Evolutionary conservation across 2,888 invertebrate species (phyloP).

Genomic region (Myopa testacea): DNA sequence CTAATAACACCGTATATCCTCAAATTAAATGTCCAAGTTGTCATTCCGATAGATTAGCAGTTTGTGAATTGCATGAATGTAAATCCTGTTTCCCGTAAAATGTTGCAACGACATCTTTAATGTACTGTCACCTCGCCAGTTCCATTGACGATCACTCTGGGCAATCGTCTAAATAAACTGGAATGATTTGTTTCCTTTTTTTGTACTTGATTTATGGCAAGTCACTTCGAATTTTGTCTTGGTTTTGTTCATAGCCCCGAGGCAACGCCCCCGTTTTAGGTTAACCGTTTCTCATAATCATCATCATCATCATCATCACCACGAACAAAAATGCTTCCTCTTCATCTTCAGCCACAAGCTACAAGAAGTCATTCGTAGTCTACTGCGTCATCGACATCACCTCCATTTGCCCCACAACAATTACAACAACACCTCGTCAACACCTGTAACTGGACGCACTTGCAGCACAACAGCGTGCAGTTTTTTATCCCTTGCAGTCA

Average conservation of each 20-base stretch:
- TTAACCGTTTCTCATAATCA: slow-evolving; percentile 35
- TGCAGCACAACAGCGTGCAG: not conserved
- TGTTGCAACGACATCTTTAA: not conserved
- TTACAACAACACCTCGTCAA: not conserved
- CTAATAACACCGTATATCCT: too few relatives aligned
- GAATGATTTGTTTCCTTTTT: not conserved
- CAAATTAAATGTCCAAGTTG: too few relatives aligned
- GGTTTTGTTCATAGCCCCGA: not conserved
- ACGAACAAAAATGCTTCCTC: not conserved
- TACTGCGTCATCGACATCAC: not conserved
- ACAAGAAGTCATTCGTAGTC: slow-evolving; percentile 10
- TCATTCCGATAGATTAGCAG: too few relatives aligned
- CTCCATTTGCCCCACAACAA: slow-evolving; percentile 7
- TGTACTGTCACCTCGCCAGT: not conserved
- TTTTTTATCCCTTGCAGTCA: not conserved
- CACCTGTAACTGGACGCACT: not conserved
- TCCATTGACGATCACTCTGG: not conserved
- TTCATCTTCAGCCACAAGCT: not conserved
- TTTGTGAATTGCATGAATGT: too few relatives aligned
- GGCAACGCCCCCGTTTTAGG: slow-evolving; percentile 33
- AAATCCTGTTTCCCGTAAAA: too few relatives aligned
- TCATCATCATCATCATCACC: slow-evolving; percentile 30
- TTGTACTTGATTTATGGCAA: slow-evolving; percentile 2
- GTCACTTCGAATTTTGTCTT: slow-evolving; percentile 14
- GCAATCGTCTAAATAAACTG: not conserved